Evolutionary conservation across 2,113 vertebrate species (phyloP).

Genomic region (Falco punctatus): DNA sequence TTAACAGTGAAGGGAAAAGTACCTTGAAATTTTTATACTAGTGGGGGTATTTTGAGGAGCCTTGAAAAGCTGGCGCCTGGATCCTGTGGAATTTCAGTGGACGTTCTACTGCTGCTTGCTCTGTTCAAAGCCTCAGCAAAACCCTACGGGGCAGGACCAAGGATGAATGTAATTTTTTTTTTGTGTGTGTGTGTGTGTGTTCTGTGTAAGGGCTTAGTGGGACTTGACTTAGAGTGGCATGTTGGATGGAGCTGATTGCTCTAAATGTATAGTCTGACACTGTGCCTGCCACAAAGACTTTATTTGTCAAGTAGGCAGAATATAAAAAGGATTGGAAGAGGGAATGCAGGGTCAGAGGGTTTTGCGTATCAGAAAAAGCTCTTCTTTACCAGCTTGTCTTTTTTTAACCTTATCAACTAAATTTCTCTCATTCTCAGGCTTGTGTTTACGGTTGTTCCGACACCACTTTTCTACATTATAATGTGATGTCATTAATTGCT

Average conservation of each 20-base stretch:
- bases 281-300: neutral
- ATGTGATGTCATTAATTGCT: neutral
- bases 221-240: accelerated
- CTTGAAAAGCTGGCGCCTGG: neutral
- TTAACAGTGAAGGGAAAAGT: neutral
- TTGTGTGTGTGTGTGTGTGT: neutral
- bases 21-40: neutral
- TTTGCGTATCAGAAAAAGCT: neutral
- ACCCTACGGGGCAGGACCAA: neutral
- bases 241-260: neutral
- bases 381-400: neutral
- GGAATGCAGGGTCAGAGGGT: neutral
- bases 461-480: neutral
- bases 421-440: neutral
- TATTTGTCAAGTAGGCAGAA: neutral
- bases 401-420: neutral
- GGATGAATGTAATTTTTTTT: neutral
- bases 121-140: neutral
- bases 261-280: neutral
- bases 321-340: neutral
- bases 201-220: neutral
- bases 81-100: neutral
- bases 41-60: neutral
- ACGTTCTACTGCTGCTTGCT: neutral
- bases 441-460: neutral